Percentiles rank a stretch among this genome's conserved stretches.
Evolutionary conservation across 2,797 vertebrate genomes (phyloP).

Genomic region (Vultur gryphus): DNA sequence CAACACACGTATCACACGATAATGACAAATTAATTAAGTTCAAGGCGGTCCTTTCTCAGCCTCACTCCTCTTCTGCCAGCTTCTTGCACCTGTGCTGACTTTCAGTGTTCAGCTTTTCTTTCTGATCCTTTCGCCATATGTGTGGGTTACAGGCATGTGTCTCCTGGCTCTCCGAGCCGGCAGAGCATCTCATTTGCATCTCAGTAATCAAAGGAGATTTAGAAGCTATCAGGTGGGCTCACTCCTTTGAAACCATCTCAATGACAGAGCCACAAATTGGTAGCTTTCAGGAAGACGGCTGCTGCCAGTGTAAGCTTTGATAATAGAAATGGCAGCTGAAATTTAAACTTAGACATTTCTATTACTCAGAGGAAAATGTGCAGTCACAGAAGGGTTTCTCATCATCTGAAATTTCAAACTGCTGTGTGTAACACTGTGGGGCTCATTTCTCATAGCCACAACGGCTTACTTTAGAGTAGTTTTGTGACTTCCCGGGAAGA

Average conservation of each 20-base stretch:
- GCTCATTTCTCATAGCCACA: neutral
- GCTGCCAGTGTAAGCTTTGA: neutral
- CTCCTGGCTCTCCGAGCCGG: neutral
- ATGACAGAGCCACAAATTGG: constrained; percentile 8
- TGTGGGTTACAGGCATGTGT: neutral
- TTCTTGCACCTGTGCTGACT: neutral
- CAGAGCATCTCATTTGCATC: neutral
- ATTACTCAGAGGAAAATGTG: constrained; percentile 7
- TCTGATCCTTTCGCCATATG: neutral
- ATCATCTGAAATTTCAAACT: constrained; percentile 22
- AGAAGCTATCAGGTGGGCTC: neutral
- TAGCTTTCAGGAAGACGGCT: neutral
- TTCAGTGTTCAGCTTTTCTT: neutral
- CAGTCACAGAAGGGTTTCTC: constrained; percentile 20
- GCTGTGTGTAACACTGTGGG: neutral
- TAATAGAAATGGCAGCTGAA: constrained; percentile 50
- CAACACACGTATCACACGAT: neutral
- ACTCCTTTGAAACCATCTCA: neutral
- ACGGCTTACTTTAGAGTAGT: neutral
- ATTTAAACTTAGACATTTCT: constrained; percentile 39
- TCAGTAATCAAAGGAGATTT: constrained; percentile 25
- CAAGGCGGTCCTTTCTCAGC: neutral
- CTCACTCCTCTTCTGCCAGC: neutral
- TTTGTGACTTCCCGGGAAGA: neutral
- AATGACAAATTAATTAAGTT: neutral